These are phyloP conservation scores for Ammodytes dubius DNA, from an alignment of 2,113 vertebrate species.

Conservation along the genomic window DNA sequence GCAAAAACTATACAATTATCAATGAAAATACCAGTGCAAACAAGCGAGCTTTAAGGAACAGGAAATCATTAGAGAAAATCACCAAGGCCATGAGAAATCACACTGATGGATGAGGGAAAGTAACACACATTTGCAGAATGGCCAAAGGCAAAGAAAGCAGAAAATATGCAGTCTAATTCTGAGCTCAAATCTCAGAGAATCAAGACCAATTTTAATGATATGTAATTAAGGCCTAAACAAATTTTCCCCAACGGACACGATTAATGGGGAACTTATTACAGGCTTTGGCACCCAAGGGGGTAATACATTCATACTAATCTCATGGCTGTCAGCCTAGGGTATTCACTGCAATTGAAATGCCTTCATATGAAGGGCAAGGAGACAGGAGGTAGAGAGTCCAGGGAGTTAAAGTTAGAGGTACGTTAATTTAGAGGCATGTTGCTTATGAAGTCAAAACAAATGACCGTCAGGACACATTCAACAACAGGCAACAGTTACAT, in stretches of 20 bases:
- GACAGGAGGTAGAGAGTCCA: constrained; percentile 77
- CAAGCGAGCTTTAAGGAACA: constrained; percentile 37
- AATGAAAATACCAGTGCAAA: constrained; percentile 25
- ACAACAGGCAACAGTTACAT: constrained; percentile 37
- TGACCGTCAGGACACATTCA: constrained; percentile 56
- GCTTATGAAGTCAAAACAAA: constrained; percentile 74
- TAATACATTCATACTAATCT: constrained; percentile 88
- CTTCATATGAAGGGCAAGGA: constrained; percentile 82
- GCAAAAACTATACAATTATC: not conserved
- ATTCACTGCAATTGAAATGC: constrained; percentile 80
- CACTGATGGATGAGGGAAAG: constrained; percentile 46
- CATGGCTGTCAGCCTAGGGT: constrained; percentile 83
- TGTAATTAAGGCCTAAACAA: constrained; percentile 88
- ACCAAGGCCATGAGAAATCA: constrained; percentile 51
- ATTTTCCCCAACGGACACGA: constrained; percentile 85
- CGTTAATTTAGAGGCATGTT: constrained; percentile 72
- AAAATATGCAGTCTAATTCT: constrained; percentile 75
- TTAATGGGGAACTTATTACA: constrained; percentile 87
- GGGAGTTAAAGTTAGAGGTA: constrained; percentile 78
- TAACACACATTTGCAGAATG: constrained; percentile 71
- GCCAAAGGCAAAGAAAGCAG: constrained; percentile 65
- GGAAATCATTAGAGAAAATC: constrained; percentile 46
- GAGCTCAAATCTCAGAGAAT: constrained; percentile 81
- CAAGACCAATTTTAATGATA: constrained; percentile 85
- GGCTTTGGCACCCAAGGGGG: constrained; percentile 85